phyloP scores from a whole-genome alignment of 2,888 invertebrate genomes.

The Tigriopus californicus region DNA sequence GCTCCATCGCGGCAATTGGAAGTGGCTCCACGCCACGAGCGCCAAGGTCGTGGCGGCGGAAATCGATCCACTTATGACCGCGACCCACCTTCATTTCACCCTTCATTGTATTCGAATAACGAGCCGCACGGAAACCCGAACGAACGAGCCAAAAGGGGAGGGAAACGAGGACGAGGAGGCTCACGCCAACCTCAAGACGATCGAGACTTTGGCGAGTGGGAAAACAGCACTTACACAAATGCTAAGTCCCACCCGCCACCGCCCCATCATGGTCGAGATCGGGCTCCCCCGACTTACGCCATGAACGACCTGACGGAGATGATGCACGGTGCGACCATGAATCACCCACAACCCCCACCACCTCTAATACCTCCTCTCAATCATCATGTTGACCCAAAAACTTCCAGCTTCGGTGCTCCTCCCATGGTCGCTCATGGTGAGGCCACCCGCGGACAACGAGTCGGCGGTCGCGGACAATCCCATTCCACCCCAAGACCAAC shows the following conservation, averaged over 20 bases:
- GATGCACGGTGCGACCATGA: neutral
- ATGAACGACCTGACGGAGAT: neutral
- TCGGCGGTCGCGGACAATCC: neutral
- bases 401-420: neutral
- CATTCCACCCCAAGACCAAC: neutral
- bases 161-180: neutral
- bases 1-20: neutral
- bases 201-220: constrained; percentile 12
- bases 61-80: neutral
- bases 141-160: neutral
- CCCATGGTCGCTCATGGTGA: too few species aligned
- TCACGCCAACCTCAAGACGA: neutral
- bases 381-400: neutral
- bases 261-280: neutral
- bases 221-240: constrained; percentile 4
- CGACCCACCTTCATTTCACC: too few species aligned
- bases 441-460: neutral
- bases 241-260: neutral
- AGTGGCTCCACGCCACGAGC: neutral
- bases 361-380: neutral
- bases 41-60: neutral
- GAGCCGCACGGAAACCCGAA: neutral
- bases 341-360: neutral
- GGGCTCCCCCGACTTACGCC: neutral
- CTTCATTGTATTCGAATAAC: neutral